These are phyloP conservation scores for Oreochromis grahami DNA, from an alignment of 2,797 vertebrate genomes.

Conservation along the genomic window DNA sequence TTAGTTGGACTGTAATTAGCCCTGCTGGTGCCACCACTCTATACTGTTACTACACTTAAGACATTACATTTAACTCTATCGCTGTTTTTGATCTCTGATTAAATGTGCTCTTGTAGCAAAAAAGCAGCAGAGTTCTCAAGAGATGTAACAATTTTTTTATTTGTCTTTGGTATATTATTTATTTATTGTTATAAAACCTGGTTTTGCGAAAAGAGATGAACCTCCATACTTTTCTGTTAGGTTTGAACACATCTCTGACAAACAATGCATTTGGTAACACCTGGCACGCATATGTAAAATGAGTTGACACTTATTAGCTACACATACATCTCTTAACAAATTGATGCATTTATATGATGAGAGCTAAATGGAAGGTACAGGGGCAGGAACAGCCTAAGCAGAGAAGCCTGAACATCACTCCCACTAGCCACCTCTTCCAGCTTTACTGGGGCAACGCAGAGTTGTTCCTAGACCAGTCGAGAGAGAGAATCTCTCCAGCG, in stretches of 20 bases:
- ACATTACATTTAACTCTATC: conserved; percentile 10
- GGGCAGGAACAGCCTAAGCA: not conserved
- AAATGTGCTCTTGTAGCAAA: not conserved
- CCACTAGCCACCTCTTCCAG: not conserved
- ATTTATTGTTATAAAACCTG: not conserved
- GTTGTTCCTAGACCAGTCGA: not conserved
- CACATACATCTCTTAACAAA: not conserved
- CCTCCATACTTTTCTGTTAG: not conserved
- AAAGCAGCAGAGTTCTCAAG: not conserved
- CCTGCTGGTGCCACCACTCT: not conserved
- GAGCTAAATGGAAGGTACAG: not conserved
- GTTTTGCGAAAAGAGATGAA: not conserved
- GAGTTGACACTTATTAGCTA: no score
- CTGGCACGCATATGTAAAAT: not conserved
- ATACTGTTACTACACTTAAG: conserved; percentile 7
- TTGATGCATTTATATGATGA: not conserved
- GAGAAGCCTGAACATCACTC: not conserved
- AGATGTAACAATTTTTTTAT: not conserved
- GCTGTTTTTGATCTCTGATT: conserved; percentile 1
- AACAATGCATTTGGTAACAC: not conserved
- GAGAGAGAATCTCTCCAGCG: not conserved
- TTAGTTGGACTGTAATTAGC: conserved; percentile 40
- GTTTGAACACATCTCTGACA: not conserved
- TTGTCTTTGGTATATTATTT: not conserved
- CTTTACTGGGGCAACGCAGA: not conserved